Percentiles rank a stretch among this genome's conserved stretches.
phyloP scores from a whole-genome alignment of 2,888 invertebrate species.

The Dolichopus griseipennis region DNA sequence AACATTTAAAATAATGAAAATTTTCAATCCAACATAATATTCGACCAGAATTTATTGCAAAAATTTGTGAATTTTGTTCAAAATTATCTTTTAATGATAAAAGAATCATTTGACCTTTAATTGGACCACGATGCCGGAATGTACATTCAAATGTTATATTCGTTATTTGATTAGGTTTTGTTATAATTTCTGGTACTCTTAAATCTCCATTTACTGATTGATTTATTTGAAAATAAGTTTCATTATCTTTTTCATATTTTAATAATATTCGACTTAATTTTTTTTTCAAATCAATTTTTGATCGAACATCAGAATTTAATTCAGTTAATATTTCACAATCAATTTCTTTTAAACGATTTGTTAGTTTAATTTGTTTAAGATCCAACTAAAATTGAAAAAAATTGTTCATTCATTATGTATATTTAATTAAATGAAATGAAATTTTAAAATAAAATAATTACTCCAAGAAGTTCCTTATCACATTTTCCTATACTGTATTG shows the following conservation, averaged over 20 bases:
- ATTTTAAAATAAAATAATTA: too few species aligned
- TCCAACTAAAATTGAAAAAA: neutral
- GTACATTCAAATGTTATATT: slow-evolving; percentile 1
- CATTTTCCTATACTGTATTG: neutral
- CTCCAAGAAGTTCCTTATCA: neutral
- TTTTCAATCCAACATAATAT: neutral
- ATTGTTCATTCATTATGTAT: too few species aligned
- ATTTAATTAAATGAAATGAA: too few species aligned
- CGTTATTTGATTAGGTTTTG: neutral
- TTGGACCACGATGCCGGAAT: neutral
- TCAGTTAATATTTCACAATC: neutral
- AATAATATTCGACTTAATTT: neutral
- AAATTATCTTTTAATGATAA: neutral
- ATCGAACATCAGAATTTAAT: neutral
- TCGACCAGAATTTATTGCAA: neutral
- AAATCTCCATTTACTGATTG: neutral
- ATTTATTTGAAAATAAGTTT: neutral
- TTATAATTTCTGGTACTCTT: slow-evolving; percentile 1
- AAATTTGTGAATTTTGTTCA: neutral
- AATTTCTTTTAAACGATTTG: neutral
- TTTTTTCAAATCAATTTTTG: neutral
- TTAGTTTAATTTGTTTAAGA: neutral
- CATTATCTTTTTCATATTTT: neutral
- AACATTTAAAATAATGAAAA: neutral
- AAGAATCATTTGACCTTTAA: neutral